Conservation (phyloP, 1,140 invertebrate genomes). For the Caenorhabditis brenneri region DNA sequence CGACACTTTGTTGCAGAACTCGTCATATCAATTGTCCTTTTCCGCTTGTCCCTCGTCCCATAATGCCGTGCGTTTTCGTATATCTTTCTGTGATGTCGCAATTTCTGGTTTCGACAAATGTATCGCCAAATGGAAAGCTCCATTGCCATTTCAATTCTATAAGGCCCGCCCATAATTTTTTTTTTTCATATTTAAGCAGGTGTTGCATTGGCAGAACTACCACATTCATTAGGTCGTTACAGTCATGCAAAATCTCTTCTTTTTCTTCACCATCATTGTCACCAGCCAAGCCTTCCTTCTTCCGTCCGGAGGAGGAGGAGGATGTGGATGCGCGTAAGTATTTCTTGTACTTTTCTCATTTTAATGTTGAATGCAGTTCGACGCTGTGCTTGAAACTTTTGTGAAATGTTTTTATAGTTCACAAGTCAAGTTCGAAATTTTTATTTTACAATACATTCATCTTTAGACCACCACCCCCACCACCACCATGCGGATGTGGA, state of each 20-base stretch:
- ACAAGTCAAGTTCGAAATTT: not conserved
- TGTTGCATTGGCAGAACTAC: not conserved
- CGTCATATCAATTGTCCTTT: conserved; percentile 43
- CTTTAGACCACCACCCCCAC: conserved; percentile 26
- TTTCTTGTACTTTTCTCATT: not conserved
- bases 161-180: not conserved
- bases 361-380: not conserved
- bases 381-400: not conserved
- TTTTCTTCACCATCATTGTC: conserved; percentile 28
- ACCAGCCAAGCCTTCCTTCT: conserved; percentile 32
- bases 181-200: not conserved
- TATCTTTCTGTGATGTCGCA: not conserved
- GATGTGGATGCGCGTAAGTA: conserved; percentile 41
- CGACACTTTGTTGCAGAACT: conserved; percentile 19
- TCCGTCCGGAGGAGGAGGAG: conserved; percentile 28
- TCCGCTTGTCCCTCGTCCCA: conserved; percentile 5
- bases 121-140: conserved; percentile 29
- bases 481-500: conserved; percentile 38
- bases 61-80: conserved; percentile 13
- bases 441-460: not conserved
- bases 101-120: conserved; percentile 31
- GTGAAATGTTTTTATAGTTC: not conserved
- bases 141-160: conserved; percentile 4
- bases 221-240: conserved; percentile 22
- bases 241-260: conserved; percentile 28